Base-by-base conservation (phyloP, 2,113 vertebrate species). In the Okapia johnstoni region DNA sequence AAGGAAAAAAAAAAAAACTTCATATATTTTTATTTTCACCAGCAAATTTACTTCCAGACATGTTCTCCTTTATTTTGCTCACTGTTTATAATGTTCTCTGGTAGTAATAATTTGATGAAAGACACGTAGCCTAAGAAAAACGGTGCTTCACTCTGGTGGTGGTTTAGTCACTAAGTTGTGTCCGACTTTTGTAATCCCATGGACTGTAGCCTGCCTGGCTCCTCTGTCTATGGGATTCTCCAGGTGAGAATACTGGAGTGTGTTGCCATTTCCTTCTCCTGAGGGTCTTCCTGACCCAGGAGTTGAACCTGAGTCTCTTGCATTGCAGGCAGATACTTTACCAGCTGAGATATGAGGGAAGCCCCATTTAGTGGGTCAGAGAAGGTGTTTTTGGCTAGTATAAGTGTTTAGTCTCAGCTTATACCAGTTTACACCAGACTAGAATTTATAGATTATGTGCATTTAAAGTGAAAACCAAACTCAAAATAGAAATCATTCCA, bases 401-500 rank as follows among this genome's bases (percentile, higher is more conserved):
- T 54, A 77, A 52, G 50, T 52, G 50, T n/a, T 54, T 81, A 81
- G 79, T 93, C 66, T 96, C 66, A 84, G 48, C 9, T 85, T 48
- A 91, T 13, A 36, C n/a, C 6, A 73, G 70, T 76, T 43, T 43
- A 43, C 23, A 76, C 70, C 12, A 58, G 61, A 86, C n/a, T 66
- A 86, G 46, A 50, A 95, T 40, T 96, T 77, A 88, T 36, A 85
- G 63, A 43, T 89, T 84, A 70, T 84, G 2, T 94, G 36, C 48
- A 54, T 93, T 96, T 97, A 36, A 96, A 77, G 52, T 88, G 73
- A 93, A 91, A 96, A 58, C 60, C 17, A 81, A 96, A 85, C 25
- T 7, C 30, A 93, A 57, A 84, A 63, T 7, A 50, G 77, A 88
- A 88, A 85, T 87, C 40, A 19, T 93, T 95, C 7, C 77, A 85